These are phyloP conservation scores for Progne subis DNA, from an alignment of 2,113 vertebrate species.

Conservation along the genomic window DNA sequence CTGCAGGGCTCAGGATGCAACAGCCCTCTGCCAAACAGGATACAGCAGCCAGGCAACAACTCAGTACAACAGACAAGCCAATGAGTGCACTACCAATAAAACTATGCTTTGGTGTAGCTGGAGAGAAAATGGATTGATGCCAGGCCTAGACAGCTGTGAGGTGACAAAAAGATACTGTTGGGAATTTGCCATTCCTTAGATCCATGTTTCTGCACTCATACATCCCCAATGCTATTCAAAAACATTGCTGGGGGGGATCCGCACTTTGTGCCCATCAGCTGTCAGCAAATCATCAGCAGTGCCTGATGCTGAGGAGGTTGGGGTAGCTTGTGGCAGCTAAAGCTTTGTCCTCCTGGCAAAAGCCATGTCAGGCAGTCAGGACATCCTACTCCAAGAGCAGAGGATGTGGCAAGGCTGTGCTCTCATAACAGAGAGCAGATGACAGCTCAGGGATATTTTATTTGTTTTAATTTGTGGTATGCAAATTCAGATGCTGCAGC, in stretches of 20 bases:
- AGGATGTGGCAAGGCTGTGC: not conserved
- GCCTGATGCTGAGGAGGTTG: not conserved
- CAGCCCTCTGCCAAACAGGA: not conserved
- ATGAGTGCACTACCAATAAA: not conserved
- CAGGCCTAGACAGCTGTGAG: not conserved
- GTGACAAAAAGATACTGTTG: not conserved
- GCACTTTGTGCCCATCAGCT: not conserved
- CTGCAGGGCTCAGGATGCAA: not conserved
- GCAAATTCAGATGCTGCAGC: slow-evolving; percentile 17
- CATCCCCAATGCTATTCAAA: not conserved
- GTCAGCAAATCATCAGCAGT: accelerated
- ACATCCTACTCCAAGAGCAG: not conserved
- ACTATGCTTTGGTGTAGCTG: not conserved
- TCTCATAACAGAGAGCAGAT: not conserved
- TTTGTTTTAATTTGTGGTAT: not conserved
- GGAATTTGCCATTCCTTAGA: not conserved
- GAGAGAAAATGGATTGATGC: not conserved
- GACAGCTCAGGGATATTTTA: not conserved
- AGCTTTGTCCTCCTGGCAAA: not conserved
- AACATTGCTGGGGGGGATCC: accelerated
- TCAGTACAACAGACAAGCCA: not conserved
- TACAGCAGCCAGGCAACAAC: not conserved
- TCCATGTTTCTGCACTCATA: not conserved
- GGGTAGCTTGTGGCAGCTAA: not conserved
- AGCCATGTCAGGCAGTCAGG: accelerated